These are phyloP conservation scores for Caenorhabditis japonica DNA, from an alignment of 2,888 invertebrate genomes.

Conservation along the genomic window DNA sequence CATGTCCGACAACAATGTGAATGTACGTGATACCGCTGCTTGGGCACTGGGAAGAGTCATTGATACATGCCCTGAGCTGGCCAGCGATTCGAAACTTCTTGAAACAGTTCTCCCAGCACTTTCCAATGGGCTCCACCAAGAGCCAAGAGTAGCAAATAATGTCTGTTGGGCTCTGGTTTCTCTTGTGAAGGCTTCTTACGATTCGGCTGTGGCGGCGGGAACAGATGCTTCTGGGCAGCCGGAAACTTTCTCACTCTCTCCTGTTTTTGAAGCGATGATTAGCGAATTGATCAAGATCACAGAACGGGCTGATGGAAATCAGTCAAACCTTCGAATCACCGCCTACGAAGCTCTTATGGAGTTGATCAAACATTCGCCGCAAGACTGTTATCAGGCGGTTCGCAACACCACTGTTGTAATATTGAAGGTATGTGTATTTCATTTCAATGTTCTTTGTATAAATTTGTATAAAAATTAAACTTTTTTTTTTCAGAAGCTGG, in stretches of 20 bases:
- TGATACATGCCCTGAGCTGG: constrained; percentile 82
- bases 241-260: constrained; percentile 92
- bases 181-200: constrained; percentile 95
- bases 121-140: constrained; percentile 86
- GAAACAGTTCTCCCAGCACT: constrained; percentile 81
- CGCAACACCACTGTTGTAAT: constrained; percentile 93
- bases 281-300: constrained; percentile 92
- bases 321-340: constrained; percentile 93
- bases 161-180: constrained; percentile 99
- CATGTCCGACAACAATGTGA: constrained; percentile 90
- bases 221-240: constrained; percentile 81
- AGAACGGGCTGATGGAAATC: constrained; percentile 88
- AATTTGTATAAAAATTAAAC: background rate
- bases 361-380: constrained; percentile 97
- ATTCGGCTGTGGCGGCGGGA: constrained; percentile 83
- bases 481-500: constrained; percentile 81
- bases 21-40: constrained; percentile 93
- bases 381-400: constrained; percentile 91
- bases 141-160: constrained; percentile 95
- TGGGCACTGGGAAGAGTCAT: constrained; percentile 99
- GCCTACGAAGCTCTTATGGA: constrained; percentile 99
- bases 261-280: constrained; percentile 93
- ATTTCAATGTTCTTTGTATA: too few species aligned
- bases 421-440: constrained; percentile 83
- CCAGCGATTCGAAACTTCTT: constrained; percentile 66